Evolutionary conservation across 2,888 invertebrate genomes (phyloP), one percentile per base, ranked within the genome.

Genomic region (Altica lythri): DNA sequence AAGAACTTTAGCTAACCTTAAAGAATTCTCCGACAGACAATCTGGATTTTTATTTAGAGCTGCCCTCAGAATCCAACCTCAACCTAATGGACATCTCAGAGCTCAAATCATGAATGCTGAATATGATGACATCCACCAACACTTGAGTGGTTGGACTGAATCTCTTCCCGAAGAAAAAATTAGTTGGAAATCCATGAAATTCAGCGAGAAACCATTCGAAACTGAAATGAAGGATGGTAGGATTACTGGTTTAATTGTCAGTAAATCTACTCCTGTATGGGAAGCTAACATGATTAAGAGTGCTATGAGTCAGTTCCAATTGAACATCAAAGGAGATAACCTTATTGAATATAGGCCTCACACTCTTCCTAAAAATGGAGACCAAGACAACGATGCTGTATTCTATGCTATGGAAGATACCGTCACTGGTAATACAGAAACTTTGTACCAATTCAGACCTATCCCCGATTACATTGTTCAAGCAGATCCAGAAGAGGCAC

Each of bases 351-450:
- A 80, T 51, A 81, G 82, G 60, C 43, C 65, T 29, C 69, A 75
- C 55, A 66, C 74, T 42, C 59, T 75, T 9, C 75, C 79, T 4
- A 65, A 69, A 38, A 65, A 70, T 42, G 78, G 81, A 46, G 72
- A 75, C n/a, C 72, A 79, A 14, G 81, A 79, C 63, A 72, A 79
- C 17, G 81, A 79, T 63, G 86, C 83, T 3, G 76, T 81, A 38
- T 89, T 81, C 76, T 84, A 80, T 61, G 83, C 83, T 59, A 85
- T 88, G 85, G 89, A 89, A 75, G 81, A 84, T 61, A 83, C 87
- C 30, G 83, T 89, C 17, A 83, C 84, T 40, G 89, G 89, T 42
- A 81, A 83, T 70, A 86, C 86, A 63, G 86, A 87, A 66, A 85
- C 85, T 13, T 68, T 83, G 13, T 89, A 89, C 74, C 81, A 86